Conservation (phyloP, 2,113 vertebrate species). For the Cyanoderma ruficeps region DNA sequence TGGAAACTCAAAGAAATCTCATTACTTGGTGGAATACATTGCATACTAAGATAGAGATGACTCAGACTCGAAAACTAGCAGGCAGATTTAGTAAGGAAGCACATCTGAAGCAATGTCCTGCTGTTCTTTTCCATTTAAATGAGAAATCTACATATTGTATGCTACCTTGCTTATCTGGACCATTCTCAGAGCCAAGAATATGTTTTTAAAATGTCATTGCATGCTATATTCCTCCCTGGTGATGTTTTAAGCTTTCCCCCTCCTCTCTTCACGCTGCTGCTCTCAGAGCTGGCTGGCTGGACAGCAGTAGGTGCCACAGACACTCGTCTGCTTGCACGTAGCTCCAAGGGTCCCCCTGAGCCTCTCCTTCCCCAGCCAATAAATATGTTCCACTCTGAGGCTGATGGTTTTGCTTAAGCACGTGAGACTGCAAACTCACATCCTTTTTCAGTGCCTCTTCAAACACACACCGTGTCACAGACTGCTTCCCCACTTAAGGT, state of each 20-base stretch:
- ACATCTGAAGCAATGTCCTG: not conserved
- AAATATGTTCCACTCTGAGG: conserved; percentile 25
- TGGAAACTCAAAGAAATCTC: conserved; percentile 61
- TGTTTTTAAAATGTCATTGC: not conserved
- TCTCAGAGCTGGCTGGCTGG: not conserved
- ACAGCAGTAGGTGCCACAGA: not conserved
- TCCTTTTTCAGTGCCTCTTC: conserved; percentile 46
- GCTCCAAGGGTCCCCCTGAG: not conserved
- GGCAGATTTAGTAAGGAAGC: conserved; percentile 4
- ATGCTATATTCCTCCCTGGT: not conserved
- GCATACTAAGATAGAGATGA: conserved; percentile 50
- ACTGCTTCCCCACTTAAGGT: conserved; percentile 64
- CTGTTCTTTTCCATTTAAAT: conserved; percentile 43
- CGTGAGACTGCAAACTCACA: not conserved
- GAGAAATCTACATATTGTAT: not conserved
- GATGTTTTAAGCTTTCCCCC: not conserved
- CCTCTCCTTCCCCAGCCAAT: not conserved
- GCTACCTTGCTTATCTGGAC: not conserved
- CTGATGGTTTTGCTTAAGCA: conserved; percentile 21
- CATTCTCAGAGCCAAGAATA: not conserved
- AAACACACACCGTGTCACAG: conserved; percentile 34
- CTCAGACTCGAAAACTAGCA: conserved; percentile 5
- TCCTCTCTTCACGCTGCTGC: not conserved
- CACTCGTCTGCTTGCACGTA: accelerated
- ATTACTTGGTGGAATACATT: conserved; percentile 46